Evolutionary conservation across 2,797 vertebrate species (phyloP), one percentile per base, ranked within the genome.

Genomic region (Myotis pilosus): DNA sequence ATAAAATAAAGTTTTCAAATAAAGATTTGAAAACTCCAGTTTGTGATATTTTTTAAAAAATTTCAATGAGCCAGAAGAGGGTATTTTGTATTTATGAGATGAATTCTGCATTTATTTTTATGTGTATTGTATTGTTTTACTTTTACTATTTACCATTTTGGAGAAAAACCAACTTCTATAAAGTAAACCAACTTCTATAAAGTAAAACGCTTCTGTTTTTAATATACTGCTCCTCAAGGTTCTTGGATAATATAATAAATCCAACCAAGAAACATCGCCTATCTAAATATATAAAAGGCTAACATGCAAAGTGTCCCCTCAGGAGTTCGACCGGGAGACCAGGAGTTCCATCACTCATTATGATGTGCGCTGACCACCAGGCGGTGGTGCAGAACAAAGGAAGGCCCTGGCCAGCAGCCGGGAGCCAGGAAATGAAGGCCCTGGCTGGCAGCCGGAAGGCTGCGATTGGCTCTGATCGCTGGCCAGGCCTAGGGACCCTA

Each of bases 111-210:
- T 76, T 94, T 62, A 23, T 68, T 84, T 17, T 87, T 95, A 60
- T 10, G 6, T 71, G 0, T 84, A 75, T 62, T 62, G 1, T 8
- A 25, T 53, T 86, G 4, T 76, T 74, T 87, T 33, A 69, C 44
- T 84, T 90, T 87, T 80, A 71, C 1, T 88, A 60, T 75, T 88
- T 87, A 72, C 25, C 36, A 87, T 83, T 72, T 89, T 69, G 44
- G 79, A 87, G 23, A 8, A 75, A 86, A 81, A 57, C 1, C 60
- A 62, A 30, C 12, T 62, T 62, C 33, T 66, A 94, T 33, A 89
- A 93, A 86, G 36, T 80, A 94, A 94, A 91, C 17, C 5, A 80
- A 71, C 13, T 90, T 88, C 57, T 28, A 25, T 51, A 81, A 88
- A 87, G n/a, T 60, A 92, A 89, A 92, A 89, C 81, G 5, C 4